These are phyloP conservation scores for Baryphthengus martii DNA, from an alignment of 2,113 vertebrate species.

Conservation along the genomic window DNA sequence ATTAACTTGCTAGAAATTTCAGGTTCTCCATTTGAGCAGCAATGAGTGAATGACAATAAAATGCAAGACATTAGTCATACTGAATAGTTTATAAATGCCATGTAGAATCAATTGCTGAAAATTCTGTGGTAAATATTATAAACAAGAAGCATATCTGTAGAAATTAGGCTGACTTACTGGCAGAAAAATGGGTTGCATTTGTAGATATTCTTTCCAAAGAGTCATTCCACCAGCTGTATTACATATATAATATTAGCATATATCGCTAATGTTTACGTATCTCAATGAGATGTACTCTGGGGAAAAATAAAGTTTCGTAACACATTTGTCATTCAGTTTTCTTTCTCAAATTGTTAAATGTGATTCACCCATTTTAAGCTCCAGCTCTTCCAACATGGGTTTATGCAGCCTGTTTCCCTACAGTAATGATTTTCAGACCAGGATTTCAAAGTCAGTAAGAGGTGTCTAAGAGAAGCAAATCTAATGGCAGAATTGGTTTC, in stretches of 20 bases:
- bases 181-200: not conserved
- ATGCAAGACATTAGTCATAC: not conserved
- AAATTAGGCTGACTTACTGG: not conserved
- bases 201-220: not conserved
- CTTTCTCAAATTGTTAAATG: not conserved
- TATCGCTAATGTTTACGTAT: not conserved
- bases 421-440: not conserved
- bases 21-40: not conserved
- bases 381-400: not conserved
- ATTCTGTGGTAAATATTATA: not conserved
- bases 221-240: not conserved
- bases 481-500: not conserved
- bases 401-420: not conserved
- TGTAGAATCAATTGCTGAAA: slow-evolving; percentile 4
- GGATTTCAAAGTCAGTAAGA: not conserved
- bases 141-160: not conserved
- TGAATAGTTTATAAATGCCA: not conserved
- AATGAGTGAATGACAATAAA: not conserved
- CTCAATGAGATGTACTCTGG: not conserved
- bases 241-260: not conserved
- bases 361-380: not conserved
- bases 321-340: not conserved
- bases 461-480: not conserved
- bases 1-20: not conserved
- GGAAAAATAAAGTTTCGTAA: not conserved